Percentiles rank a stretch among this genome's conserved stretches.
These are phyloP conservation scores for Ascidia mentula DNA, from an alignment of 23 tunicate species.

Conservation along the genomic window DNA sequence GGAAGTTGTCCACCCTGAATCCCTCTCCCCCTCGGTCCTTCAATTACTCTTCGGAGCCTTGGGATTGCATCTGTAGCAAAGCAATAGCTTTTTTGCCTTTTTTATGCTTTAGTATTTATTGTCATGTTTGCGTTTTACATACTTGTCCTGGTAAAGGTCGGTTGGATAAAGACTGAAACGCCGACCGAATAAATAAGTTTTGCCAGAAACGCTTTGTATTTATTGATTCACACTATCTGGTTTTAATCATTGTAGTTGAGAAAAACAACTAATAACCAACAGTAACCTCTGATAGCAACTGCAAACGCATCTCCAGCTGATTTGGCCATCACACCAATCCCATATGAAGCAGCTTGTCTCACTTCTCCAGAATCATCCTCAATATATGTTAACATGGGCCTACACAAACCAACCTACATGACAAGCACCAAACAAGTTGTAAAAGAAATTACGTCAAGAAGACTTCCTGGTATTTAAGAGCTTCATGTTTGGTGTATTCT, in stretches of 20 bases:
- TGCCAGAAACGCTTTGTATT: no score
- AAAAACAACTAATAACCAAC: not conserved
- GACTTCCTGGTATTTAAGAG: slow-evolving; percentile 69
- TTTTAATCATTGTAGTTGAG: not conserved
- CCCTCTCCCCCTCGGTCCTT: slow-evolving; percentile 90
- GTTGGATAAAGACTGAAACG: no score
- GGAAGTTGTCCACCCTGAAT: slow-evolving; percentile 27
- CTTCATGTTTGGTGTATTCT: slow-evolving; percentile 69
- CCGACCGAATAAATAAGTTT: no score
- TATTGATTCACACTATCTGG: no score
- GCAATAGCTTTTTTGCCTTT: not conserved
- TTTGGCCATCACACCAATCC: slow-evolving; percentile 94
- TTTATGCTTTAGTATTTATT: no score
- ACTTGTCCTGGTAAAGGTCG: no score
- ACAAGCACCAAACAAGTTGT: not conserved
- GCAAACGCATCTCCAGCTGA: slow-evolving; percentile 62
- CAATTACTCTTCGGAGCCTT: slow-evolving; percentile 67
- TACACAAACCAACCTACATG: not conserved
- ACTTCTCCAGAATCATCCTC: slow-evolving; percentile 82
- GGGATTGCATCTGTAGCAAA: slow-evolving; percentile 63
- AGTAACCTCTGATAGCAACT: slow-evolving; percentile 71
- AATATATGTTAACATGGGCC: slow-evolving; percentile 70
- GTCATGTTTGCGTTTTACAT: no score
- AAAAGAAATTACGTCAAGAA: slow-evolving; percentile 51
- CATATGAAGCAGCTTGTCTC: slow-evolving; percentile 98